Conservation (phyloP, 2,888 invertebrate genomes). For the Hirtodrosophila histrioides region DNA sequence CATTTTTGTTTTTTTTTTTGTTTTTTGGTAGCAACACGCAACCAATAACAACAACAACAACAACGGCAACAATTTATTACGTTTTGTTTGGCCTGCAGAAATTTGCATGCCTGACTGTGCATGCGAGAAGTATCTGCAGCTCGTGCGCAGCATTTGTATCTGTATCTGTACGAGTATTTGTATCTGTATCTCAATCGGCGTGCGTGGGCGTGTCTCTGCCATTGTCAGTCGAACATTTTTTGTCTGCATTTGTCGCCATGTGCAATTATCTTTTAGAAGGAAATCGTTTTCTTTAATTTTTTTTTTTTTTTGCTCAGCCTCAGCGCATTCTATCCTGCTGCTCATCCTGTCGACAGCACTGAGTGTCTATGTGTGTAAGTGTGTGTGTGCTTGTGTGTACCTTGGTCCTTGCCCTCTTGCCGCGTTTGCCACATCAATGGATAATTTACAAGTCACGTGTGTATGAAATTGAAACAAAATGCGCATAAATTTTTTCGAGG, state of each 20-base stretch:
- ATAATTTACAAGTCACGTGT: constrained; percentile 82
- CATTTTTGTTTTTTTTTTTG: constrained; percentile 5
- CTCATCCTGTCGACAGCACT: constrained; percentile 37
- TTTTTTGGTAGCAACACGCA: constrained; percentile 34
- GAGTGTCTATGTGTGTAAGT: too few relatives aligned
- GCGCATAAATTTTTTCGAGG: constrained; percentile 74
- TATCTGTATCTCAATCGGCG: constrained; percentile 36
- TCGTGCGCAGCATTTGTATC: constrained; percentile 24
- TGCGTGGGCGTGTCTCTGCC: constrained; percentile 44
- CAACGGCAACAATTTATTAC: constrained; percentile 44
- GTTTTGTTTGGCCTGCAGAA: constrained; percentile 34
- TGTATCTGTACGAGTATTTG: background rate
- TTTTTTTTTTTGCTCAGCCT: constrained; percentile 1
- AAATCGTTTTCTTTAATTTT: constrained; percentile 25
- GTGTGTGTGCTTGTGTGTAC: background rate
- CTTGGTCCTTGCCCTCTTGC: constrained; percentile 24
- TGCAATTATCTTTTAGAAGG: constrained; percentile 44
- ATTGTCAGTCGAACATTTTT: constrained; percentile 6
- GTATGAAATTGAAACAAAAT: constrained; percentile 82
- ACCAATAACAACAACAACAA: constrained; percentile 19
- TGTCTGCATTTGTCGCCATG: constrained; percentile 45
- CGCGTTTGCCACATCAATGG: constrained; percentile 74
- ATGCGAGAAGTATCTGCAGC: constrained; percentile 17
- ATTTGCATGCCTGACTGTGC: constrained; percentile 46
- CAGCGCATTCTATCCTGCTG: constrained; percentile 13